Evolutionary conservation across 2,888 invertebrate species (phyloP), one percentile per base, ranked within the genome.

Genomic region (Heteromurus nitidus): DNA sequence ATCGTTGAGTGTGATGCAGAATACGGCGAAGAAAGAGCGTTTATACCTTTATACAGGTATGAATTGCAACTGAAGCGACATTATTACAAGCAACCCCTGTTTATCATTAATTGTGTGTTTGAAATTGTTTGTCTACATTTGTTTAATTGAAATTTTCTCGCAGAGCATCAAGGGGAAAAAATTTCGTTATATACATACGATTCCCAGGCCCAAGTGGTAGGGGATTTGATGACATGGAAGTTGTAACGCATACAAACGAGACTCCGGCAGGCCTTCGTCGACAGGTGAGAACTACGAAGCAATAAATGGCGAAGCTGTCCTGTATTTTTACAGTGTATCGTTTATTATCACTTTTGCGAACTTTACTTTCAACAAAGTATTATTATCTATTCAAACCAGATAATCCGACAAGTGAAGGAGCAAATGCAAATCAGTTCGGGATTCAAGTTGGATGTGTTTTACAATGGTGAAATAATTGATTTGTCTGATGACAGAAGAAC

Each of bases 231-330:
- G 98, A 98, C 88, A 92, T 97, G 87, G 98, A 98, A 89, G 91
- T 98, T 82, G 94, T 93, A 89, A 96, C 97, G 58, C 98, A 98
- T 90, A 95, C 95, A 81, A 98, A 98, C 89, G 97, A 98, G 89
- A 97, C 97, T 2, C 91, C 98, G 87, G 95, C 95, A 72, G 94
- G 95, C 42, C 92, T 98, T 83, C 92, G 97, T 85, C 91, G 95
- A 79, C 93, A 93, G 87, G 93, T 96, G 88, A 13, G 20, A 20
- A 24, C 26, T n/a, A n/a, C n/a, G n/a, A n/a, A n/a, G n/a, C n/a
- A n/a, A n/a, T n/a, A n/a, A 5, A 36, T 36, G 36, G 5, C 36
- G 7, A 13, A 9, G 36, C 36, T 36, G 13, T 36, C 36, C 7
- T 36, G 36, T 13, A 13, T 36, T n/a, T n/a, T n/a, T n/a, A n/a